Conservation (phyloP, 2,797 vertebrate genomes). For the Leucoraja ocellata region DNA sequence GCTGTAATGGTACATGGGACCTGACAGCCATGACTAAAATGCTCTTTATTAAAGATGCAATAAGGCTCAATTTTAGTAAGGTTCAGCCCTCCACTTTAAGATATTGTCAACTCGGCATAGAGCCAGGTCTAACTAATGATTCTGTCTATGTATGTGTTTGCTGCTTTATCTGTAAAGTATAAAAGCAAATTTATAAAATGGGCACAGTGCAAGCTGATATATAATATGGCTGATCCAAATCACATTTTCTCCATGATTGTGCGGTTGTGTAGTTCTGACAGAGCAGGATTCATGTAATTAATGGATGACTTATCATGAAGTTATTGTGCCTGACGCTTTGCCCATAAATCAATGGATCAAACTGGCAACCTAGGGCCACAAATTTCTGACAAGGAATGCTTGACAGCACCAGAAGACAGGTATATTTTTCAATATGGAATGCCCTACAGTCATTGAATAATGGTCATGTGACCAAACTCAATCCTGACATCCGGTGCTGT, state of each 20-base stretch:
- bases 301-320: background rate
- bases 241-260: background rate
- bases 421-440: conserved; percentile 14
- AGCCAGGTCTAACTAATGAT: background rate
- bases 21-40: background rate
- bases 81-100: background rate
- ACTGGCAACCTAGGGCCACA: background rate
- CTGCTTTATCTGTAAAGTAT: background rate
- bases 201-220: background rate
- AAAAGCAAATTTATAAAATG: background rate
- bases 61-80: background rate
- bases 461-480: background rate
- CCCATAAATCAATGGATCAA: background rate
- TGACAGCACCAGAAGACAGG: background rate
- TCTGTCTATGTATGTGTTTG: background rate
- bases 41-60: background rate
- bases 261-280: background rate
- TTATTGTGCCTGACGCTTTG: background rate
- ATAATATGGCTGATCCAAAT: background rate
- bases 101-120: background rate
- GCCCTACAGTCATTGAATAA: background rate
- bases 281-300: background rate
- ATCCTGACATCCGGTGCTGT: background rate
- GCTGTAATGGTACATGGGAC: background rate
- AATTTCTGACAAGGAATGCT: background rate